phyloP scores from a whole-genome alignment of 2,113 vertebrate species.

The Limanda limanda region DNA sequence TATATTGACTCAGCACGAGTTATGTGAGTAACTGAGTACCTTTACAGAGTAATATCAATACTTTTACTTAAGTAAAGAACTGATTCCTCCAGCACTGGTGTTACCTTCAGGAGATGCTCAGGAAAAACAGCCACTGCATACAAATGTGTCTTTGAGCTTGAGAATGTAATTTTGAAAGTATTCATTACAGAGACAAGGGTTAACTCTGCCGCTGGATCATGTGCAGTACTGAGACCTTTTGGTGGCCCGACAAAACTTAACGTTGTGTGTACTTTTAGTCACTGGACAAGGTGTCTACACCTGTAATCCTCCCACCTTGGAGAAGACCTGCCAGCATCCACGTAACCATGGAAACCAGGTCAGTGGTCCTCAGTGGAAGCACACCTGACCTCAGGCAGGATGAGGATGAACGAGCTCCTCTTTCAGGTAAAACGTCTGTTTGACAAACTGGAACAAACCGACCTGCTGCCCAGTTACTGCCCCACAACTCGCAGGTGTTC shows the following conservation, averaged over 20 bases:
- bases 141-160: too few species aligned
- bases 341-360: slow-evolving; percentile 55
- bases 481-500: background rate
- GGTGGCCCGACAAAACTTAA: background rate
- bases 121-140: too few species aligned
- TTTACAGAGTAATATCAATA: background rate
- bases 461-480: background rate
- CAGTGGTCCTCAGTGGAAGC: background rate
- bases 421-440: background rate
- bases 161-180: too few species aligned
- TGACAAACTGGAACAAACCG: background rate
- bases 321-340: slow-evolving; percentile 21
- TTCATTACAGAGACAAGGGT: too few species aligned
- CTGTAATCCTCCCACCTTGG: slow-evolving; percentile 1
- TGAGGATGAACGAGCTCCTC: background rate
- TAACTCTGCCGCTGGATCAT: background rate
- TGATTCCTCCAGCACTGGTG: too few species aligned
- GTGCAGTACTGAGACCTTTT: background rate
- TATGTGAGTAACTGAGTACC: background rate
- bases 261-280: background rate
- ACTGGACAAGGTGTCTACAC: background rate
- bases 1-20: background rate
- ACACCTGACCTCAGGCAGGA: background rate
- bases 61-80: too few species aligned
- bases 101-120: too few species aligned